A percentile compares a stretch with the other conserved stretches of the same genome.
phyloP scores from a whole-genome alignment of 2,888 invertebrate species.

The Calephelis perditalis region DNA sequence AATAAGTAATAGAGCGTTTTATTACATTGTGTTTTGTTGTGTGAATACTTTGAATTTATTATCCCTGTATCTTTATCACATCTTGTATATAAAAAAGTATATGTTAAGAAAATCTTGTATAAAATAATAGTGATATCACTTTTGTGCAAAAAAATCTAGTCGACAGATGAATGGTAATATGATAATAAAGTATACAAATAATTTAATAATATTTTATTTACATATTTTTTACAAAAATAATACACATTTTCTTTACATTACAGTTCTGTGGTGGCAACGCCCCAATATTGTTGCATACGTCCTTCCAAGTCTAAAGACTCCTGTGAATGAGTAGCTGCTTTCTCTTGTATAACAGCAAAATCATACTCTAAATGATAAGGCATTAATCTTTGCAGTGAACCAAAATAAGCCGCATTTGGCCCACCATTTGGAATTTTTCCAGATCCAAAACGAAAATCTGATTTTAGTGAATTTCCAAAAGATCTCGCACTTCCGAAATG shows the following conservation, averaged over 20 bases:
- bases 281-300: constrained; percentile 94
- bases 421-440: constrained; percentile 84
- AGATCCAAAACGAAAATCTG: constrained; percentile 77
- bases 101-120: constrained; percentile 22
- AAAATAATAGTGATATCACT: constrained; percentile 68
- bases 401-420: constrained; percentile 92
- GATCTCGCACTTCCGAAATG: constrained; percentile 90
- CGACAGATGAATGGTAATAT: constrained; percentile 67
- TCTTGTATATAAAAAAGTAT: constrained; percentile 3
- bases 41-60: constrained; percentile 19
- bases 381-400: constrained; percentile 89
- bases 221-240: constrained; percentile 36
- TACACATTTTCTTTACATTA: constrained; percentile 48
- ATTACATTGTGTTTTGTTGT: not conserved
- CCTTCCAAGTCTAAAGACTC: constrained; percentile 89
- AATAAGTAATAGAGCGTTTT: too few relatives aligned
- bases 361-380: constrained; percentile 90
- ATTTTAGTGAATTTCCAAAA: constrained; percentile 82
- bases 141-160: constrained; percentile 75
- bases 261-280: constrained; percentile 91
- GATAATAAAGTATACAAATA: constrained; percentile 53
- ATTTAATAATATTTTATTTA: constrained; percentile 67
- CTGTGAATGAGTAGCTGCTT: constrained; percentile 76
- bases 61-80: constrained; percentile 6
- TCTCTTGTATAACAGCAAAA: constrained; percentile 89